Evolutionary conservation across 1,140 invertebrate genomes (phyloP), one percentile per base, ranked within the genome.

Genomic region (Dolichoris vasculosae): DNA sequence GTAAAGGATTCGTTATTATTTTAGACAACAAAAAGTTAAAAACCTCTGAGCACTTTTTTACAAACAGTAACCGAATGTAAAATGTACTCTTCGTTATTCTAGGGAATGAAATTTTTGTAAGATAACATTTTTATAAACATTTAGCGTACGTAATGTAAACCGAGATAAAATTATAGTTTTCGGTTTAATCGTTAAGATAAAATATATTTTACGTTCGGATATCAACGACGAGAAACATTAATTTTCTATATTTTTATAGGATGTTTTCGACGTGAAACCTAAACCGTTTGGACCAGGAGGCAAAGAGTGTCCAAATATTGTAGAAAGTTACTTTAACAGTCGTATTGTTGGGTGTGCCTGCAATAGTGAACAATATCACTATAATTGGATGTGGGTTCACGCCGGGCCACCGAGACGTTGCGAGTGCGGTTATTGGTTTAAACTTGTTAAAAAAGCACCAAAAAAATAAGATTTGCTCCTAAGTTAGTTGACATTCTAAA

Each of bases 381-480:
- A 99, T 87, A 97, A 96, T 90, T 99, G 97, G 97, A 98, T 99
- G 96, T 98, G 97, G 96, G 92, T 99, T 88, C 96, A 99, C 91
- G 95, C 96, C 92, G 98, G 97, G 30, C 95, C 96, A 88, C 96
- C 97, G 59, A 97, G 97, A 89, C 96, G 99, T 86, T 99, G 99
- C 90, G 96, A 97, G 90, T 99, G 98, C 93, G 98, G 98, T 63
- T 95, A 98, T 92, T 99, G 98, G 98, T 99, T 98, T 94, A 98
- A 98, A 94, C 94, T 99, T 87, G 95, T 96, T 63, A 82, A 87
- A 32, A 63, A 83, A 71, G 38, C 77, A 40, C 76, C 87, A 64
- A 13, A 81, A 32, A 82, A 73, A 40, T 46, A 20, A 82, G 35
- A 1, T 59, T 67, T 43, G 83, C 78, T 55, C 87, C 55, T 89